Base-by-base conservation (phyloP, 2,888 invertebrate genomes). In the Nemurella pictetii region DNA sequence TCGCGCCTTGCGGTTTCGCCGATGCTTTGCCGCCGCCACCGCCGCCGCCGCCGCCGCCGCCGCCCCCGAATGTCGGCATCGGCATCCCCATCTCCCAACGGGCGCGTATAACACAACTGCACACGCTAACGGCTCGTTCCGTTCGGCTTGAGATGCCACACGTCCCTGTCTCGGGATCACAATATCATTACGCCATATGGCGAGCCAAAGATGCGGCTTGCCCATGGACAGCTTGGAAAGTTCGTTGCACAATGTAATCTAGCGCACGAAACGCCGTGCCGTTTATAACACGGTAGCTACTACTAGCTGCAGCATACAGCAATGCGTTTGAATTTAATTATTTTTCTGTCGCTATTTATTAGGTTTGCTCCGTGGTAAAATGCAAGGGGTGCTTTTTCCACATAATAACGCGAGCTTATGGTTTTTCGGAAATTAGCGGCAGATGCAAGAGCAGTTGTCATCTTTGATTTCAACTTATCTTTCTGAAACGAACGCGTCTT, bases 21-120 rank as follows among this genome's bases (percentile, higher is more conserved):
- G 55, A 55, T 55, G 55, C 20, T 55, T 72, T 27, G 26, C 82
- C 77, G n/a, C 28, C 30, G 15, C 29, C 32, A n/a, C 75, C 84
- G 77, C 84, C 73, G 72, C 75, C 32, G 28, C 35, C 84, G 29
- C 73, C 72, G 27, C 75, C 84, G 77, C 84, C 73, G 72, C 75
- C 32, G 28, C 35, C 84, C 75, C 73, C 72, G 27, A 83, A 75
- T 83, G 74, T 29, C 36, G 83, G n/a, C 27, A 77, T 77, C 26
- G 75, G 83, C 83, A 36, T 29, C 35, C 74, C 74, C 84, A 32
- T 84, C 84, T 84, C 75, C 78, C 84, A 77, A 75, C 77, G 84
- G 32, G 29, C 29, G 77, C 83, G 74, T 83, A 72, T 28, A 84
- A 32, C 74, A 26, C 72, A 25, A n/a, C n/a, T n/a, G n/a, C n/a